Base-by-base conservation (phyloP, 2,797 vertebrate species). In the Cuculus canorus region DNA sequence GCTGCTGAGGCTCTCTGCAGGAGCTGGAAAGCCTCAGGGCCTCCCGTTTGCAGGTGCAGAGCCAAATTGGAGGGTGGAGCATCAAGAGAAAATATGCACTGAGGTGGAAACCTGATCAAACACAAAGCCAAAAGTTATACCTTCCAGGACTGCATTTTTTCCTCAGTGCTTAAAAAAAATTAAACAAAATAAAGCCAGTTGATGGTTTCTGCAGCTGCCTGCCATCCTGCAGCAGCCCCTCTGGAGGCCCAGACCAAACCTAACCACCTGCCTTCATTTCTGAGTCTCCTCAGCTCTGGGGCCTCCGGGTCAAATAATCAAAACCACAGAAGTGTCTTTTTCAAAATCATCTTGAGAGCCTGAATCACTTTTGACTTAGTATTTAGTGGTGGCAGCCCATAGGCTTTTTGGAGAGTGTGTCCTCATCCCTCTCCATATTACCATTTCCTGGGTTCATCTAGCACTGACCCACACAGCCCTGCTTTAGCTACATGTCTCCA, bases 111-210 rank as follows among this genome's bases (percentile, higher is more conserved):
- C 52, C 11, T 54, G 87, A 27, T 43, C 70, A 43, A 54, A 8
- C 11, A 71, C 75, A 78, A 87, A 96, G 52, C 27, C 39, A 66
- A 39, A 80, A 68, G 8, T 5, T 6, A 92, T 97, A 96, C 88
- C 90, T 65, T 50, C 68, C 48, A 47, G 48, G 22, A 56, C 16
- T 8, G 22, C 22, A 30, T 28, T 72, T 89, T 89, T 66, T 37
- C 41, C 27, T 61, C 39, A 43, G 4, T 23, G 11, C 5, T 43
- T 6, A 3, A 25, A 45, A 72, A 66, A n/a, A 68, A n/a, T 6
- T 3, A 25, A 45, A 72, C 66, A n/a, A 68, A n/a, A 12, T 3
- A 1, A 7, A 13, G 18, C 43, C 43, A 17, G 43, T 45, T 45
- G 43, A 43, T 43, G 41, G 45, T 45, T 45, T 21, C 37, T 47